phyloP scores from a whole-genome alignment of 2,797 vertebrate genomes.

The Chaetophractus vellerosus region DNA sequence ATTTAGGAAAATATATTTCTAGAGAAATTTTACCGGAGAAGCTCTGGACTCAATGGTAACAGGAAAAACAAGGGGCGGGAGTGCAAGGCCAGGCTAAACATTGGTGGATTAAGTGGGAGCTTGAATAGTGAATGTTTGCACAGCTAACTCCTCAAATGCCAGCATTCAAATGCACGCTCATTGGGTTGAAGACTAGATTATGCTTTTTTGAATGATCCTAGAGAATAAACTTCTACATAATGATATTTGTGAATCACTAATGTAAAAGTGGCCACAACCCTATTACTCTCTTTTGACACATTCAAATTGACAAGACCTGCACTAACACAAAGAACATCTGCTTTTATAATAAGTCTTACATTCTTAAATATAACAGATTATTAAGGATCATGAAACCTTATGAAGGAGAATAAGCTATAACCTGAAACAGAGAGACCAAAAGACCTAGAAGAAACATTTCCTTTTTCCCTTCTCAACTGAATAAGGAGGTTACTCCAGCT shows the following conservation, averaged over 20 bases:
- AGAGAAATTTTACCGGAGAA: neutral
- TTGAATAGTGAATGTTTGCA: neutral
- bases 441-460: neutral
- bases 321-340: neutral
- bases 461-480: neutral
- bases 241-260: neutral
- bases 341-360: neutral
- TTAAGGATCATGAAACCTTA: neutral
- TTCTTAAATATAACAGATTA: neutral
- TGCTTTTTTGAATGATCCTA: neutral
- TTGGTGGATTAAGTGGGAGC: neutral
- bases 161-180: neutral
- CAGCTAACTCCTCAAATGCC: neutral
- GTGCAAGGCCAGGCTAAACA: neutral
- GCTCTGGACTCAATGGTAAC: neutral
- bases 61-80: neutral
- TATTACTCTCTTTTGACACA: neutral
- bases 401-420: neutral
- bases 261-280: neutral
- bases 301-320: neutral
- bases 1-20: neutral
- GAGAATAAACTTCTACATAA: neutral
- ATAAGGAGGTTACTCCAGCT: neutral
- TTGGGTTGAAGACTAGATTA: neutral
- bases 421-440: neutral